Evolutionary conservation across 2,113 vertebrate genomes (phyloP), one percentile per base, ranked within the genome.

Genomic region (Riparia riparia): DNA sequence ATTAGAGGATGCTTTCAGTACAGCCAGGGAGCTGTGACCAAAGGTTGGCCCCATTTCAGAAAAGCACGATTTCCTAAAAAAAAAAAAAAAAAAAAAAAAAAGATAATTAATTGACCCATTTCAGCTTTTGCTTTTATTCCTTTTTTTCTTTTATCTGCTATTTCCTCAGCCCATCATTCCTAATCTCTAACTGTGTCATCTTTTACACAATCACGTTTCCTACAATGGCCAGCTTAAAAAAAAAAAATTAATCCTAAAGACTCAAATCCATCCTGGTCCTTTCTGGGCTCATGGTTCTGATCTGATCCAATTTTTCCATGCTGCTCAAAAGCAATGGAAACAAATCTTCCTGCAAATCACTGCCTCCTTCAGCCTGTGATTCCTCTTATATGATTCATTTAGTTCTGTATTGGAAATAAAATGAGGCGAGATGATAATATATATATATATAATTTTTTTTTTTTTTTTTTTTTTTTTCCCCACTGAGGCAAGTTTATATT

Each of bases 341-440:
- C 44, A 95, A 79, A 82, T 78, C 65, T 82, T 73, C 65, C 56
- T 85, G 82, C 78, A 90, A 87, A 93, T 84, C 51, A 14, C 66
- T 79, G 57, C 74, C 61, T 90, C 53, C 82, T 92, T 85, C 85
- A 87, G 49, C 66, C 57, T 85, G 49, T 64, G 39, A 85, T 93
- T 84, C 90, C 77, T 90, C 20, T 95, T 93, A 79, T 41, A 72
- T 79, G 70, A 96, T 90, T 90, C 53, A 73, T 68, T 95, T 86
- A 69, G 51, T 66, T 80, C n/a, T 70, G 68, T 49, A 37, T 37
- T 53, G 45, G 51, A 93, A 83, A 73, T 29, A 87, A 86, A 93
- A 60, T 53, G 32, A 95, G 34, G 49, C 31, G 4, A 89, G 88
- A 68, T 74, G 45, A 51, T 56, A 1, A 53, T n/a, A n/a, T n/a